Evolutionary conservation across 2,888 invertebrate species (phyloP).

Genomic region (Pycnomerus fuliginosus): DNA sequence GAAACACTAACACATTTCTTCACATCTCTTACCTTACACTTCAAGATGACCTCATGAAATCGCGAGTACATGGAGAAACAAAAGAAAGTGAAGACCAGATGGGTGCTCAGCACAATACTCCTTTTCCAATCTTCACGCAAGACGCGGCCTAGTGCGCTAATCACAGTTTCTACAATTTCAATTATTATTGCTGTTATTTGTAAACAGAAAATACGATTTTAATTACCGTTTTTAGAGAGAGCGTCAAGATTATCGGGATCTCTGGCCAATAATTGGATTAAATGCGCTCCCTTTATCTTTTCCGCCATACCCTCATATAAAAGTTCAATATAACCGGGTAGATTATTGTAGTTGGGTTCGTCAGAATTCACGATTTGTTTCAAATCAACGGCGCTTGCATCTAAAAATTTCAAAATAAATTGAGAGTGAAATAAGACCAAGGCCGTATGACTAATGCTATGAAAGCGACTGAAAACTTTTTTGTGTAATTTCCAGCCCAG

Average conservation of each 20-base stretch:
- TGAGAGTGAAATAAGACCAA: background rate
- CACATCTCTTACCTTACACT: conserved; percentile 73
- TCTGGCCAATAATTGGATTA: conserved; percentile 88
- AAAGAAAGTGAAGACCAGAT: conserved; percentile 95
- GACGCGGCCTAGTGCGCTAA: conserved; percentile 94
- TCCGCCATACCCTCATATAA: conserved; percentile 93
- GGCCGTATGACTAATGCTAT: conserved; percentile 11
- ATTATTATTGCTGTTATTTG: conserved; percentile 1
- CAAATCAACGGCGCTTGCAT: conserved; percentile 2
- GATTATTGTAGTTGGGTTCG: conserved; percentile 74
- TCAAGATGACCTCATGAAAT: conserved; percentile 92
- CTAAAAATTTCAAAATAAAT: too few species aligned
- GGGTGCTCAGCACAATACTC: conserved; percentile 93
- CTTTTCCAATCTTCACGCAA: conserved; percentile 97
- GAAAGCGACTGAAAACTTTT: conserved; percentile 12
- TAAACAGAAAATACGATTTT: background rate
- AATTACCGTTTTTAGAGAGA: conserved; percentile 89
- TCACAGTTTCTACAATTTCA: conserved; percentile 73
- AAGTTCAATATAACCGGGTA: conserved; percentile 93
- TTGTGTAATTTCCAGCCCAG: conserved; percentile 11
- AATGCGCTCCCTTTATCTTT: conserved; percentile 88
- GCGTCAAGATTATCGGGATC: conserved; percentile 93
- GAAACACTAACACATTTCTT: conserved; percentile 5
- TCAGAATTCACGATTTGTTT: conserved; percentile 46
- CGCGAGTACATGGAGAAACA: conserved; percentile 95